phyloP scores from a whole-genome alignment of 1,140 invertebrate species.

The Eupristina koningsbergeri region DNA sequence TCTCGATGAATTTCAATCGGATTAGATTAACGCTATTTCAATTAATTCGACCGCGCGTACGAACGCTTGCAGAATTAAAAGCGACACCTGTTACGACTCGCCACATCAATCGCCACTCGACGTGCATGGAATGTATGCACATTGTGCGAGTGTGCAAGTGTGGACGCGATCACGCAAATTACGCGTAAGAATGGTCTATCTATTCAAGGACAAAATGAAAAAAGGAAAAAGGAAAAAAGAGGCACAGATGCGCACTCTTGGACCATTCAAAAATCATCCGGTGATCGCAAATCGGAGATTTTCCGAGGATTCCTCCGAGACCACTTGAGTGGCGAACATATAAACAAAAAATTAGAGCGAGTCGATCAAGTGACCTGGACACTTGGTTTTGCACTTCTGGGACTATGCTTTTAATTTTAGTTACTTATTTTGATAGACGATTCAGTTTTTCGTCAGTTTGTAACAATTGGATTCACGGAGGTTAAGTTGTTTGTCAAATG shows the following conservation, averaged over 20 bases:
- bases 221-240: background rate
- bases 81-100: slow-evolving; percentile 44
- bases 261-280: slow-evolving; percentile 27
- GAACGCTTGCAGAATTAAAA: background rate
- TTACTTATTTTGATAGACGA: background rate
- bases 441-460: background rate
- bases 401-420: background rate
- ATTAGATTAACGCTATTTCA: slow-evolving; percentile 33
- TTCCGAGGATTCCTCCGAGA: slow-evolving; percentile 17
- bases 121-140: background rate
- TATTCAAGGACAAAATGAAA: background rate
- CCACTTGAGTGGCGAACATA: background rate
- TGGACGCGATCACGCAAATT: no score
- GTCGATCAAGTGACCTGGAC: no score
- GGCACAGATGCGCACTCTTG: slow-evolving; percentile 25
- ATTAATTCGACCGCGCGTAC: slow-evolving; percentile 28
- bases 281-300: background rate
- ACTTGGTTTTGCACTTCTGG: background rate
- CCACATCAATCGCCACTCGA: slow-evolving; percentile 19
- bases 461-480: slow-evolving; percentile 9
- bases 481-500: background rate
- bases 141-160: no score
- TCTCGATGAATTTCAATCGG: slow-evolving; percentile 41
- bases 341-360: no score
- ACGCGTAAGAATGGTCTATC: background rate